These are phyloP conservation scores for Oceanodroma leucorhoa DNA, from an alignment of 2,797 vertebrate species.

Conservation along the genomic window DNA sequence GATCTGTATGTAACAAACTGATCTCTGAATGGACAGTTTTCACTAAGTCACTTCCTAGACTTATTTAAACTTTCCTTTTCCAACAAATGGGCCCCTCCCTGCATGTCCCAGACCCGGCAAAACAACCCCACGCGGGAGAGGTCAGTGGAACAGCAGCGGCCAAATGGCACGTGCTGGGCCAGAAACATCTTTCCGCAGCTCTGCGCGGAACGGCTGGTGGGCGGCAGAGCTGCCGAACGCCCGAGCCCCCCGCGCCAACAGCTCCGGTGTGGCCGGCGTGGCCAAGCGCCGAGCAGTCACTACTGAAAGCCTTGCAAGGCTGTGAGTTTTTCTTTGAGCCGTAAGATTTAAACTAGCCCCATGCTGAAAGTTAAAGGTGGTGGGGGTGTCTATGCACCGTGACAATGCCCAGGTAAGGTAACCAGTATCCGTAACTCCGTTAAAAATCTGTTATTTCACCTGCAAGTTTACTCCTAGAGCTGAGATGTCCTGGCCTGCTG, in stretches of 20 bases:
- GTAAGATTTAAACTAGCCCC: not conserved
- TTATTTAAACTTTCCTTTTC: not conserved
- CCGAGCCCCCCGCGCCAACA: not conserved
- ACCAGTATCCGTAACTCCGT: not conserved
- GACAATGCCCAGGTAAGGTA: not conserved
- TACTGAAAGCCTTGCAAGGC: not conserved
- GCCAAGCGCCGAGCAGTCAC: not conserved
- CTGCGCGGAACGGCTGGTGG: not conserved
- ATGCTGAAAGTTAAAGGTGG: not conserved
- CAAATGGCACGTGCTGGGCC: not conserved
- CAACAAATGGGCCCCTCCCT: not conserved
- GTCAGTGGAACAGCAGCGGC: not conserved
- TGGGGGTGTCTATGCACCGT: rapidly evolving
- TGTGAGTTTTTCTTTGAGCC: not conserved
- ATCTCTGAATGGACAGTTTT: not conserved
- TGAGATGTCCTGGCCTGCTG: not conserved
- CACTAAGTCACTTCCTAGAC: not conserved
- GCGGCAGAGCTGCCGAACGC: not conserved
- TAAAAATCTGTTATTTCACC: not conserved
- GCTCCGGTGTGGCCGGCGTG: not conserved
- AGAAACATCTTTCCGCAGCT: not conserved
- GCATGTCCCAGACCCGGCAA: not conserved
- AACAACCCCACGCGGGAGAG: not conserved
- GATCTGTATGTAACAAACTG: not conserved
- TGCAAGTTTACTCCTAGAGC: not conserved